Evolutionary conservation across 2,113 vertebrate species (phyloP).

Genomic region (Panurus biarmicus): DNA sequence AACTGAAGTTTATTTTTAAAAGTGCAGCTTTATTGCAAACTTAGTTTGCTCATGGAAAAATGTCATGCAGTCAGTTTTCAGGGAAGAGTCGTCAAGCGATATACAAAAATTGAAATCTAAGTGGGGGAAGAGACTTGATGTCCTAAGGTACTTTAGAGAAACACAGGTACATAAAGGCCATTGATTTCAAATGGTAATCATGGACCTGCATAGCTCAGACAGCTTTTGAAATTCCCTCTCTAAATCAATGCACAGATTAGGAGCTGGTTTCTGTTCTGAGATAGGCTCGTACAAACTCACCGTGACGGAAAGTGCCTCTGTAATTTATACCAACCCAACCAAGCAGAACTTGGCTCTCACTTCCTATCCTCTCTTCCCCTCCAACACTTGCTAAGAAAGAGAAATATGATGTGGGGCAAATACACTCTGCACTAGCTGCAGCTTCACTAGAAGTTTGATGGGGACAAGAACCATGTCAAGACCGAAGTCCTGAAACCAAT

Average conservation of each 20-base stretch:
- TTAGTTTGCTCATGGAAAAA: slow-evolving; percentile 58
- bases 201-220: background rate
- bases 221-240: background rate
- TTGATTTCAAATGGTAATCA: background rate
- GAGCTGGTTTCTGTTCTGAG: background rate
- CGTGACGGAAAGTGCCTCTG: background rate
- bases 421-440: background rate
- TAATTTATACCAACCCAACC: background rate
- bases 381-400: background rate
- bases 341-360: background rate
- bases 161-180: background rate
- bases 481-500: background rate
- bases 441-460: slow-evolving; percentile 9
- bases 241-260: background rate
- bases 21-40: slow-evolving; percentile 70
- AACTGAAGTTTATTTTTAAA: slow-evolving; percentile 55
- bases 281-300: background rate
- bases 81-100: background rate
- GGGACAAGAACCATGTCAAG: background rate
- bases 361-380: background rate
- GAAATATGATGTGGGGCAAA: background rate
- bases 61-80: slow-evolving; percentile 5
- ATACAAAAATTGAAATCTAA: background rate
- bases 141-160: background rate
- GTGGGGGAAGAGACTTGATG: background rate